Evolutionary conservation across 2,888 invertebrate genomes (phyloP).

Genomic region (Monopis laevigella): DNA sequence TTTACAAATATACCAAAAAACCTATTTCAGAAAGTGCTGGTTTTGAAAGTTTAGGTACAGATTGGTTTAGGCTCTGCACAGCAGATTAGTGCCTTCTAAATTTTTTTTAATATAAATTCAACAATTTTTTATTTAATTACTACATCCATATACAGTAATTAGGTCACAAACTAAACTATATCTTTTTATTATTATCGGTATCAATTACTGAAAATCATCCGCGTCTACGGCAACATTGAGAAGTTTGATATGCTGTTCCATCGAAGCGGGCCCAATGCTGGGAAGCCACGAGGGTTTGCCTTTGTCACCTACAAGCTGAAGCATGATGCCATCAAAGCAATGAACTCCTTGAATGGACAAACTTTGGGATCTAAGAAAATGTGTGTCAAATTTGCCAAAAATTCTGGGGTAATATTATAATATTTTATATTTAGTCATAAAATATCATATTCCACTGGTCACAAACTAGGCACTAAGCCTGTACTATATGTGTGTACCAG

Average conservation of each 20-base stretch:
- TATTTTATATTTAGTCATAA: too few species aligned
- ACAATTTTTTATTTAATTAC: too few species aligned
- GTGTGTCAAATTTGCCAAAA: constrained; percentile 84
- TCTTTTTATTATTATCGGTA: constrained; percentile 75
- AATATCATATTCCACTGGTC: too few species aligned
- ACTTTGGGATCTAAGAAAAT: constrained; percentile 78
- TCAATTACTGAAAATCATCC: constrained; percentile 95
- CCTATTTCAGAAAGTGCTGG: too few species aligned
- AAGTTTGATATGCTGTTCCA: constrained; percentile 97
- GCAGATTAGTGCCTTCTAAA: too few species aligned
- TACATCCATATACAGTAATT: neutral
- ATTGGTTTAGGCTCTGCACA: too few species aligned
- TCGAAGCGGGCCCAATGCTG: constrained; percentile 87
- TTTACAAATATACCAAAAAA: too few species aligned
- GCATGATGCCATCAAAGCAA: constrained; percentile 76
- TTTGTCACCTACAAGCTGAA: constrained; percentile 84
- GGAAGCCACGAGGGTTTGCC: constrained; percentile 92
- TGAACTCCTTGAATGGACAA: constrained; percentile 78
- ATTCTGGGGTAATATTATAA: constrained; percentile 67
- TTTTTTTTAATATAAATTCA: too few species aligned
- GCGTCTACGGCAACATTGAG: constrained; percentile 92
- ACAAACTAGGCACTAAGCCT: too few species aligned
- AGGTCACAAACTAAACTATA: neutral
- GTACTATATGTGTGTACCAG: too few species aligned
- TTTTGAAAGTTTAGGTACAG: too few species aligned